Evolutionary conservation across 2,113 vertebrate species (phyloP).

Genomic region (Lonchura striata): DNA sequence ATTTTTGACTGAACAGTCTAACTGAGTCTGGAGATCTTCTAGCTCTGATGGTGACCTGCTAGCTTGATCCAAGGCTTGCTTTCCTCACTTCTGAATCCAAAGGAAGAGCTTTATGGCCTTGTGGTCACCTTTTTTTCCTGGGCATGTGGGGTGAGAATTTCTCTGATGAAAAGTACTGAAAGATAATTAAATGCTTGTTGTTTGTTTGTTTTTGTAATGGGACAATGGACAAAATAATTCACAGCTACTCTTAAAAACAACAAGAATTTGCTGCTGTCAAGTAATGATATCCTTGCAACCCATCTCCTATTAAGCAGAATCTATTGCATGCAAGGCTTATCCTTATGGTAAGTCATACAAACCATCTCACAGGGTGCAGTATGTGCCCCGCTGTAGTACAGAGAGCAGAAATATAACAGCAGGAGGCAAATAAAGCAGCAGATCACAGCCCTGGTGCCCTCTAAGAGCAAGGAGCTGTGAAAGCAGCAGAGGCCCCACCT

Average conservation of each 20-base stretch:
- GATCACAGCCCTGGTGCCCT: neutral
- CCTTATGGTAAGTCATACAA: no score
- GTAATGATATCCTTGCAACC: neutral
- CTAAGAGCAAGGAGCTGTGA: neutral
- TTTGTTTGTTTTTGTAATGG: neutral
- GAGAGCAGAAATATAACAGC: neutral
- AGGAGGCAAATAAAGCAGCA: neutral
- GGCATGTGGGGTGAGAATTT: neutral
- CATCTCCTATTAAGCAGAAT: neutral
- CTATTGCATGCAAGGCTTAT: neutral
- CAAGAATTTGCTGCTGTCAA: neutral
- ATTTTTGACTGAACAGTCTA: neutral
- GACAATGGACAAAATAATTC: neutral
- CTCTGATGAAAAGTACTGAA: neutral
- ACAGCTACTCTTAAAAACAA: neutral
- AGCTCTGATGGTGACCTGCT: neutral
- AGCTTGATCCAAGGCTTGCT: neutral
- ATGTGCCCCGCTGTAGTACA: neutral
- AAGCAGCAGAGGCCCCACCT: rapidly evolving
- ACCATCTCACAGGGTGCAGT: neutral
- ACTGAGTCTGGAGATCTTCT: neutral
- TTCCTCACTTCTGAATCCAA: neutral
- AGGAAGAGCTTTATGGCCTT: neutral
- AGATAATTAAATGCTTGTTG: neutral
- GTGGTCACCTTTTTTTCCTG: neutral